These are phyloP conservation scores for Megaceryle maxima DNA, from an alignment of 2,113 vertebrate genomes.

Conservation along the genomic window DNA sequence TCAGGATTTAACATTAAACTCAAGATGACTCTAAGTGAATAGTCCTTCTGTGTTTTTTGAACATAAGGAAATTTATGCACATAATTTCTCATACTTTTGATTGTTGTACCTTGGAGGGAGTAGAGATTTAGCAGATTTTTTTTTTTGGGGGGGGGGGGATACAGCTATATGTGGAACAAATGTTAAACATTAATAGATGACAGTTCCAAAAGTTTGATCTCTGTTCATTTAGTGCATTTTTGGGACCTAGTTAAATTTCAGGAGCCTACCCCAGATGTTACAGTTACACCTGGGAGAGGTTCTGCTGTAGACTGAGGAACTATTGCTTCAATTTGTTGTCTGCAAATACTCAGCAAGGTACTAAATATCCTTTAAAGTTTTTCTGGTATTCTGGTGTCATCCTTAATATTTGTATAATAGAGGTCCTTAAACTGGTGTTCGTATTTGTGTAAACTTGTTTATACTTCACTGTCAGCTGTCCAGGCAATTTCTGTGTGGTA, in stretches of 20 bases:
- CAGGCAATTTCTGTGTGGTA: background rate
- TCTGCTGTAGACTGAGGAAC: background rate
- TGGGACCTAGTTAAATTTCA: background rate
- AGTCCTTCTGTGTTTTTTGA: background rate
- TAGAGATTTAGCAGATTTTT: background rate
- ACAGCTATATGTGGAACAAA: background rate
- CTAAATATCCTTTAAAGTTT: background rate
- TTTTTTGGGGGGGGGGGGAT: background rate
- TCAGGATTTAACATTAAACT: background rate
- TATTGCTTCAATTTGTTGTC: background rate
- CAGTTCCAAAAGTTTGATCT: background rate
- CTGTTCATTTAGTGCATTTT: background rate
- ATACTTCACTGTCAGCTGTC: background rate
- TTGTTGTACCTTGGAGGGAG: background rate
- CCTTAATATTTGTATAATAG: background rate
- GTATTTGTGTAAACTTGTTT: background rate
- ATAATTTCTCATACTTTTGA: background rate
- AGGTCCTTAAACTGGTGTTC: background rate
- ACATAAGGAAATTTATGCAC: background rate
- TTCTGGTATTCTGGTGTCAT: background rate
- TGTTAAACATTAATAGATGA: background rate
- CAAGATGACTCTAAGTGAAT: background rate
- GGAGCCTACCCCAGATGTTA: background rate
- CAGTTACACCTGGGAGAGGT: background rate
- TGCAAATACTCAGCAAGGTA: background rate